These are phyloP conservation scores for Mamestra brassicae DNA, from an alignment of 2,888 invertebrate genomes.

Conservation along the genomic window DNA sequence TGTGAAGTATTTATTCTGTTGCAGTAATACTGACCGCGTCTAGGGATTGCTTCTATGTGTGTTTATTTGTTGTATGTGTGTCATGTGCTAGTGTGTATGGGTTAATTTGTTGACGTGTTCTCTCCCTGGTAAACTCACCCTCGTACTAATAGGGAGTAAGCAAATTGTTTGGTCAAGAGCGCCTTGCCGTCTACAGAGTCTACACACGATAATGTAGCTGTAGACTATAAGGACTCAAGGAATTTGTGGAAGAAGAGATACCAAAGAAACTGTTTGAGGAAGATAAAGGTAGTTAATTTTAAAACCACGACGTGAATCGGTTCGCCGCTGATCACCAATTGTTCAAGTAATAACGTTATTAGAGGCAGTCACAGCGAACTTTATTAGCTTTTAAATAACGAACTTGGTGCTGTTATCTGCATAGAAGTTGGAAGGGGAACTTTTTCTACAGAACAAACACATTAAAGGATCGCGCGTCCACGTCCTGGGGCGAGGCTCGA, in stretches of 20 bases:
- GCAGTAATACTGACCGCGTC: constrained; percentile 21
- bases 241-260: not conserved
- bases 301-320: constrained; percentile 32
- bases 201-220: not conserved
- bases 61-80: constrained; percentile 1
- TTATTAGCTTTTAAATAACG: constrained; percentile 69
- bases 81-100: not conserved
- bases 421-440: constrained; percentile 70
- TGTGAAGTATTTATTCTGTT: constrained; percentile 16
- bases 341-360: constrained; percentile 56
- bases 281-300: constrained; percentile 30
- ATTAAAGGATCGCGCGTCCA: constrained; percentile 82
- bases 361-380: constrained; percentile 53
- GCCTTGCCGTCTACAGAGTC: constrained; percentile 1
- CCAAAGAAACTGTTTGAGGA: not conserved
- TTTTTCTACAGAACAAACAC: constrained; percentile 85
- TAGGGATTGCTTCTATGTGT: constrained; percentile 22
- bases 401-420: constrained; percentile 69
- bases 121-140: constrained; percentile 25
- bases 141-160: constrained; percentile 29
- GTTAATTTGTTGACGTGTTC: constrained; percentile 50
- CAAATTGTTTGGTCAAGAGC: constrained; percentile 45
- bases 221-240: constrained; percentile 1
- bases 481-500: constrained; percentile 76
- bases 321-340: constrained; percentile 40